Evolutionary conservation across 1,140 invertebrate species (phyloP).

Genomic region (Philotrypesis tridentata): DNA sequence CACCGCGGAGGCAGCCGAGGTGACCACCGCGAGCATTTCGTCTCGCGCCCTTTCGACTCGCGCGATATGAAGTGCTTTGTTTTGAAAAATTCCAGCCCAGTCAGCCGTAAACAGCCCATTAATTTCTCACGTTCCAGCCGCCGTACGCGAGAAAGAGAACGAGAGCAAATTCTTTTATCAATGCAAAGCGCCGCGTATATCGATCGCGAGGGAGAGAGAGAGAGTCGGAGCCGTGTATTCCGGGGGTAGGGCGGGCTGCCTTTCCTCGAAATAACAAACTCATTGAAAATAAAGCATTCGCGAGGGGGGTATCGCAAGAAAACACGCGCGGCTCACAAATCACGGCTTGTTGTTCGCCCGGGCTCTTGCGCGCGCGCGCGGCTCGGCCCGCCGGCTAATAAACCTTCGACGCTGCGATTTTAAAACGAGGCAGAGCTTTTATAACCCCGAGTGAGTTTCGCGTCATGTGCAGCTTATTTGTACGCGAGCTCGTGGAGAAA

Average conservation of each 20-base stretch:
- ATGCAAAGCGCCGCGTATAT: neutral
- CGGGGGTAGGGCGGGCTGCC: too few relatives aligned
- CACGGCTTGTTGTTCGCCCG: slow-evolving; percentile 40
- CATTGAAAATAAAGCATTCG: slow-evolving; percentile 29
- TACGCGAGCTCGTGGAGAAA: too few relatives aligned
- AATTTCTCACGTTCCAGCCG: slow-evolving; percentile 4
- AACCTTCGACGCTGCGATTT: slow-evolving; percentile 26
- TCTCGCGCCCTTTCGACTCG: too few relatives aligned
- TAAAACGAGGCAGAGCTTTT: slow-evolving; percentile 13
- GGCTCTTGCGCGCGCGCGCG: too few relatives aligned
- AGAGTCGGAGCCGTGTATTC: too few relatives aligned
- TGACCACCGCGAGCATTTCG: too few relatives aligned
- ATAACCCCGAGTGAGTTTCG: neutral
- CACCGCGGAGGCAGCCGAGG: too few relatives aligned
- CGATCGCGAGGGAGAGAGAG: neutral
- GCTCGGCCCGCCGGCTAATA: neutral
- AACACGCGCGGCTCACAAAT: slow-evolving; percentile 32
- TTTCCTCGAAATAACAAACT: slow-evolving; percentile 32
- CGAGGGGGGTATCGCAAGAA: slow-evolving; percentile 14
- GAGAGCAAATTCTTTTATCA: slow-evolving; percentile 16
- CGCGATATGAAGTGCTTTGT: slow-evolving; percentile 37
- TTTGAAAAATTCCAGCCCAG: slow-evolving; percentile 27
- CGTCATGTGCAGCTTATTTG: slow-evolving; percentile 6
- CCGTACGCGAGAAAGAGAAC: too few relatives aligned
- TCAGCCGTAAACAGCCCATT: slow-evolving; percentile 36